Conservation (phyloP, 2,113 vertebrate species). For the Gulo gulo region DNA sequence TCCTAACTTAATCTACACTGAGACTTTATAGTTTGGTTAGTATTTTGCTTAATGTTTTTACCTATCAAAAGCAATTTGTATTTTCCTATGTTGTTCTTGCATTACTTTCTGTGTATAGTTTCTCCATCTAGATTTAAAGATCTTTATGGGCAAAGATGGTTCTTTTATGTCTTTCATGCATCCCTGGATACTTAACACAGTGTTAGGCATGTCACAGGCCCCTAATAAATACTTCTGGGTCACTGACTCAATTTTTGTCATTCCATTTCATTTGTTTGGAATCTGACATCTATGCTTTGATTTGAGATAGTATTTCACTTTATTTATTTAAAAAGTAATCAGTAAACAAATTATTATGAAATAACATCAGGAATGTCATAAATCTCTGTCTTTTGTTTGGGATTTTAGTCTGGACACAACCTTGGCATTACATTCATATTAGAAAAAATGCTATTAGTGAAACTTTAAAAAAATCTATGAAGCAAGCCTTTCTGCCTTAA, state of each 20-base stretch:
- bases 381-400: constrained; percentile 34
- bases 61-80: neutral
- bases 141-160: neutral
- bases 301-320: constrained; percentile 39
- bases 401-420: neutral
- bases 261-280: constrained; percentile 35
- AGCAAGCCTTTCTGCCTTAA: neutral
- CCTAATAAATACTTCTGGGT: constrained; percentile 39
- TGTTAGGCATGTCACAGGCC: neutral
- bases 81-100: neutral
- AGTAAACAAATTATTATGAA: constrained; percentile 55
- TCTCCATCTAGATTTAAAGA: neutral
- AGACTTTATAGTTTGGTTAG: neutral
- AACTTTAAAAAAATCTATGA: neutral
- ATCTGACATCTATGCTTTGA: constrained; percentile 43
- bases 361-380: constrained; percentile 36
- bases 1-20: neutral
- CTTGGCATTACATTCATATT: neutral
- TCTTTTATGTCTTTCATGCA: neutral
- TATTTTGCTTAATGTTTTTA: neutral
- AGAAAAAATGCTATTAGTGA: neutral
- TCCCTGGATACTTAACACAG: neutral
- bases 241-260: constrained; percentile 35
- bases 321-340: constrained; percentile 58
- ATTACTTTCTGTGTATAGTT: neutral